Evolutionary conservation across 2,797 vertebrate species (phyloP).

Genomic region (Urosaurus nigricauda): DNA sequence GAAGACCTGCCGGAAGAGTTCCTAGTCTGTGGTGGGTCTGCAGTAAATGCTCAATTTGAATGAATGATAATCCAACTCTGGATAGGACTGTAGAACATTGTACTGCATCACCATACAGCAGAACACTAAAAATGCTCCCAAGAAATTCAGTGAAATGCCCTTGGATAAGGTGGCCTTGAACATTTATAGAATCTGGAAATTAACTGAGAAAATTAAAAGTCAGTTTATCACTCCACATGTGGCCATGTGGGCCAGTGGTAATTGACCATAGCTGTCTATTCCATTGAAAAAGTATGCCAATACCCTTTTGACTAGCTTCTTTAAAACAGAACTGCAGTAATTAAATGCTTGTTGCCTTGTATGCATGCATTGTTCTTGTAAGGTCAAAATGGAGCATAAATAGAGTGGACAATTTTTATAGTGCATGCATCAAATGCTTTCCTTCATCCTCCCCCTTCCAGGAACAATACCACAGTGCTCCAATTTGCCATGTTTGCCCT

Average conservation of each 20-base stretch:
- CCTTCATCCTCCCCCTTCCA: neutral
- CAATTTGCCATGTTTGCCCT: neutral
- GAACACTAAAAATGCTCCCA: neutral
- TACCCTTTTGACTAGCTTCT: constrained; percentile 12
- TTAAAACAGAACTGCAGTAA: constrained; percentile 43
- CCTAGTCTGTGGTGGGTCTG: too few relatives aligned
- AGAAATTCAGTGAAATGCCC: neutral
- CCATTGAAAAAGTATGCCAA: constrained; percentile 6
- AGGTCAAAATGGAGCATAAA: constrained; percentile 47
- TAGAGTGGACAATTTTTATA: neutral
- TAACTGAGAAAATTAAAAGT: constrained; percentile 46
- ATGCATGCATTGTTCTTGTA: constrained; percentile 4
- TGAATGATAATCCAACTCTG: too few relatives aligned
- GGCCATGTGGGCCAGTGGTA: neutral
- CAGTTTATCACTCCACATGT: neutral
- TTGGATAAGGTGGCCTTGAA: neutral
- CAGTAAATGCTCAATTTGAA: neutral
- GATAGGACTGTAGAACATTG: neutral
- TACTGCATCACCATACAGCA: neutral
- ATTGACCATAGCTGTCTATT: neutral
- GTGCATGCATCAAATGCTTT: neutral
- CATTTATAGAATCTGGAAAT: constrained; percentile 53
- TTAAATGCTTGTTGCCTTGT: constrained; percentile 25
- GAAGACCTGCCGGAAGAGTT: too few relatives aligned
- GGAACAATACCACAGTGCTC: too few relatives aligned